Conservation (phyloP, 2,888 invertebrate species). For the Phengaris alcon region DNA sequence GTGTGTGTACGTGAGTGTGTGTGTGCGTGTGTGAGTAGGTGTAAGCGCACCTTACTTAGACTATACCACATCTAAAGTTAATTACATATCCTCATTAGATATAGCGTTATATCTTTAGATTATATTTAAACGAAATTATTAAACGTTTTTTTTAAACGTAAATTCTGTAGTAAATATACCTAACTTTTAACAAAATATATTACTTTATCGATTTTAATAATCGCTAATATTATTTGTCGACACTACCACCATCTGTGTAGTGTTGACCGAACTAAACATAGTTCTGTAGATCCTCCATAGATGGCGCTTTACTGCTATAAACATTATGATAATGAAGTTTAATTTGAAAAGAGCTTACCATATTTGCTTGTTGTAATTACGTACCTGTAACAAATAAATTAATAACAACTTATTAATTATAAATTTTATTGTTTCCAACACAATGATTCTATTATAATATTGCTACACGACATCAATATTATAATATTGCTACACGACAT, state of each 20-base stretch:
- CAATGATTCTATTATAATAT: background rate
- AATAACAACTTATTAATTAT: background rate
- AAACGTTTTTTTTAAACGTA: no score
- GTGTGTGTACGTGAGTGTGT: constrained; percentile 40
- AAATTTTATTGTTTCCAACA: background rate
- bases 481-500: background rate
- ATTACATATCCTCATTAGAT: background rate
- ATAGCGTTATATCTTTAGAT: background rate
- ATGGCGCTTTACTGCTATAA: constrained; percentile 49
- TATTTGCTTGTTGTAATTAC: constrained; percentile 39
- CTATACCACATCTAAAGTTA: constrained; percentile 23
- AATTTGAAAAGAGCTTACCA: background rate
- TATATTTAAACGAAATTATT: background rate
- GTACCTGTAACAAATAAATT: constrained; percentile 53
- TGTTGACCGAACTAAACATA: constrained; percentile 46
- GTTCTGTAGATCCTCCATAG: constrained; percentile 47
- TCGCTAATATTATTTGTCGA: background rate
- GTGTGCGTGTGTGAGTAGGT: constrained; percentile 45
- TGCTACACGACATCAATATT: no score
- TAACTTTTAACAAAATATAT: no score
- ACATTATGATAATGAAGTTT: background rate
- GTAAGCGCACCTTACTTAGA: constrained; percentile 39
- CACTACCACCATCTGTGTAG: constrained; percentile 51
- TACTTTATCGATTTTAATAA: background rate
- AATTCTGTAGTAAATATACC: no score